Evolutionary conservation across 1,140 invertebrate genomes (phyloP).

Genomic region (Anagrus nilaparvatae): DNA sequence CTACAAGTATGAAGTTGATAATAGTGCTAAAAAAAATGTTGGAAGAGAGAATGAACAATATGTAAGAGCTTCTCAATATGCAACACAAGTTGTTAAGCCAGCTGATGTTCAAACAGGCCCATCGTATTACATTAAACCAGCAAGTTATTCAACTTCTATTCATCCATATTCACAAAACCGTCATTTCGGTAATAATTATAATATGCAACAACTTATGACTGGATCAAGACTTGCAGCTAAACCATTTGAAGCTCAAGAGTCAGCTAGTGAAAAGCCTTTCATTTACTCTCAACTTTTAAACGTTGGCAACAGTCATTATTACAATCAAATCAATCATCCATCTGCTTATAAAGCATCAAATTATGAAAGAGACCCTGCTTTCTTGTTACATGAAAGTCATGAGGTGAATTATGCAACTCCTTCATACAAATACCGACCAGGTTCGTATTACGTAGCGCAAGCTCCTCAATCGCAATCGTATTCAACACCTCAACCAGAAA

Average conservation of each 20-base stretch:
- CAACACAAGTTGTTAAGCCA: constrained; percentile 20
- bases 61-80: constrained; percentile 23
- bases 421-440: constrained; percentile 29
- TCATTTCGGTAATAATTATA: constrained; percentile 19
- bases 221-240: constrained; percentile 20
- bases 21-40: constrained; percentile 25
- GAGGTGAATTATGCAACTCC: constrained; percentile 33
- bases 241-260: constrained; percentile 29
- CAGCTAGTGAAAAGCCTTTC: constrained; percentile 22
- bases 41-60: constrained; percentile 25
- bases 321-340: constrained; percentile 29
- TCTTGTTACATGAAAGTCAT: constrained; percentile 35
- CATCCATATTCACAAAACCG: constrained; percentile 23
- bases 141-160: constrained; percentile 17
- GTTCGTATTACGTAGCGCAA: constrained; percentile 23
- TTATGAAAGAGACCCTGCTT: constrained; percentile 31
- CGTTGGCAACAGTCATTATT: constrained; percentile 25
- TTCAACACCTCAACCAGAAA: constrained; percentile 17
- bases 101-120: constrained; percentile 23
- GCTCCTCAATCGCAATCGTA: constrained; percentile 22
- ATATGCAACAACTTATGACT: constrained; percentile 19
- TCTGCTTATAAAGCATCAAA: constrained; percentile 24
- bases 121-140: constrained; percentile 29
- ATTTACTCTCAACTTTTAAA: constrained; percentile 23
- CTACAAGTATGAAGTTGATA: constrained; percentile 29